Percentiles rank a stretch among this genome's conserved stretches.
These are phyloP conservation scores for Spermophilus dauricus DNA, from an alignment of 2,113 vertebrate genomes.

Conservation along the genomic window DNA sequence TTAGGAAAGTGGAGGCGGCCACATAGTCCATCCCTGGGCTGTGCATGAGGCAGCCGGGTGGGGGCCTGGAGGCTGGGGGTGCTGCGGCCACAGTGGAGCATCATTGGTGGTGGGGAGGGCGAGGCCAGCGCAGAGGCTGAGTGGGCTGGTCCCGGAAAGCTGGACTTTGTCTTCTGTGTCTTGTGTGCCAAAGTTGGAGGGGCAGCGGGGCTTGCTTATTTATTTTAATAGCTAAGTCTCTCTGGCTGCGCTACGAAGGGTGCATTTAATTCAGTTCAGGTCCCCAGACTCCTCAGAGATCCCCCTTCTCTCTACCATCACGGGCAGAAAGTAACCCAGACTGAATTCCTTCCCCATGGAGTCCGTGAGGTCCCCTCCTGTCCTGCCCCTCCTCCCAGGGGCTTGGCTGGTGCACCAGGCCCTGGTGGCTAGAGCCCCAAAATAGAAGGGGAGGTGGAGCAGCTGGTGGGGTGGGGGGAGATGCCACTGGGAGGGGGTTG, in stretches of 20 bases:
- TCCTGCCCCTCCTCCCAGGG: background rate
- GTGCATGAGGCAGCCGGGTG: rapidly evolving
- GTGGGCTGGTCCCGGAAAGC: background rate
- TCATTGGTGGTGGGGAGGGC: rapidly evolving
- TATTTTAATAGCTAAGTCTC: background rate
- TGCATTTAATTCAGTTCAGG: background rate
- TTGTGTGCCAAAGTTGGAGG: background rate
- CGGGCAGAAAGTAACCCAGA: background rate
- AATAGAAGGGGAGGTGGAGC: slow-evolving; percentile 74
- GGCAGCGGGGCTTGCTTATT: background rate
- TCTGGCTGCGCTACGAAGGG: background rate
- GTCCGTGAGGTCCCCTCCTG: background rate
- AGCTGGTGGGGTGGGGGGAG: background rate
- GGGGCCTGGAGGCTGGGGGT: background rate
- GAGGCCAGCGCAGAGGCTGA: background rate
- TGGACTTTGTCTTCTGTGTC: background rate
- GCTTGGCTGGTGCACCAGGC: slow-evolving; percentile 28
- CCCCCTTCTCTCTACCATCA: background rate
- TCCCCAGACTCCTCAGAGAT: background rate
- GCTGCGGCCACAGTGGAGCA: background rate
- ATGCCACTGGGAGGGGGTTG: slow-evolving; percentile 63
- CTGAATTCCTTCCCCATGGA: background rate
- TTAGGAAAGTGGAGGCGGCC: background rate
- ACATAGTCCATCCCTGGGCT: rapidly evolving
- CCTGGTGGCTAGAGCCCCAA: slow-evolving; percentile 46